Conservation (phyloP, 23 tunicate genomes). For the Halocynthia roretzi region DNA sequence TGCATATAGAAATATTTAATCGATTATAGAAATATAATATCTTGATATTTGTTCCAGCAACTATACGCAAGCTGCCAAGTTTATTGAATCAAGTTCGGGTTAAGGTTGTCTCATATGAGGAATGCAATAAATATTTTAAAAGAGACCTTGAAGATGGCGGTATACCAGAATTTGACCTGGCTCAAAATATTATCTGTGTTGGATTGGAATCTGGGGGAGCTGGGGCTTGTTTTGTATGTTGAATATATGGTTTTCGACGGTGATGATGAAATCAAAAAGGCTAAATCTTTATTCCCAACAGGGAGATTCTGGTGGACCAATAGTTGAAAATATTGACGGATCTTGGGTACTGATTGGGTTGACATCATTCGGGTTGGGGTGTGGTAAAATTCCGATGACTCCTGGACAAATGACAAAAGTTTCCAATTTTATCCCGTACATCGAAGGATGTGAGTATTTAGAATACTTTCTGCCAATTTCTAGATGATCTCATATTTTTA, state of each 20-base stretch:
- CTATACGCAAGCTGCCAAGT: too few relatives aligned
- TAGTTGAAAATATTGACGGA: not conserved
- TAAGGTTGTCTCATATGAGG: too few relatives aligned
- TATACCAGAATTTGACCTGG: not conserved
- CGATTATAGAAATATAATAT: too few relatives aligned
- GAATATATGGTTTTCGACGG: too few relatives aligned
- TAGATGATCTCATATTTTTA: not conserved
- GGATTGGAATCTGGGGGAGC: conserved; percentile 5
- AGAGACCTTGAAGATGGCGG: not conserved
- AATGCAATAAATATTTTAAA: not conserved
- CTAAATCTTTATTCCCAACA: not conserved
- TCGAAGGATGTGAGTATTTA: not conserved
- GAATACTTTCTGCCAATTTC: not conserved
- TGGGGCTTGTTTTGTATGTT: conserved; percentile 12
- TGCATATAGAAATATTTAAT: too few relatives aligned
- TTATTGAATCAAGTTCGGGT: too few relatives aligned
- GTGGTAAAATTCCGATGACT: conserved; percentile 2
- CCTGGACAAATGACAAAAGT: conserved; percentile 4
- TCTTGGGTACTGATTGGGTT: conserved; percentile 11
- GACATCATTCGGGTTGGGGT: not conserved
- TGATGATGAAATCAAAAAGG: too few relatives aligned
- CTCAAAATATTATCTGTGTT: conserved; percentile 1
- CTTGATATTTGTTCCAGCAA: too few relatives aligned
- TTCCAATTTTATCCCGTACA: not conserved
- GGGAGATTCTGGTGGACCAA: conserved; percentile 30